These are phyloP conservation scores for Nephila pilipes DNA, from an alignment of 1,140 invertebrate species.

Conservation along the genomic window DNA sequence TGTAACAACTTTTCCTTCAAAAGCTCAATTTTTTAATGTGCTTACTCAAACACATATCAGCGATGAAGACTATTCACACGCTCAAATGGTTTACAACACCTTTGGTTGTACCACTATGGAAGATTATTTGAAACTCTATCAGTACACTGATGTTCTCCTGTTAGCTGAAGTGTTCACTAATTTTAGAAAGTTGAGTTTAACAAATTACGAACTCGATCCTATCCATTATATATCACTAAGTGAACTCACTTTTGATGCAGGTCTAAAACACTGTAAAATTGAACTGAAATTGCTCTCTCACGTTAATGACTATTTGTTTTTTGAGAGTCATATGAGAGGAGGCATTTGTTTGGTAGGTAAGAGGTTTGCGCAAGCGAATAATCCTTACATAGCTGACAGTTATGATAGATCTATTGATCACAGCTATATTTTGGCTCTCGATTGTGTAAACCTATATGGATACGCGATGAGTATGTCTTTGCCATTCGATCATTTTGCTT, in stretches of 20 bases:
- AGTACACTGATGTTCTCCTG: background rate
- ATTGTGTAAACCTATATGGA: slow-evolving; percentile 72
- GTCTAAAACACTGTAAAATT: slow-evolving; percentile 1
- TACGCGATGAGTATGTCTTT: slow-evolving; percentile 69
- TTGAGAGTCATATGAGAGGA: slow-evolving; percentile 35
- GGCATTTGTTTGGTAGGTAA: slow-evolving; percentile 56
- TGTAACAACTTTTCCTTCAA: background rate
- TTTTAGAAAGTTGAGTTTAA: background rate
- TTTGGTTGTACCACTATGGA: background rate
- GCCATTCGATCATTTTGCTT: slow-evolving; percentile 48
- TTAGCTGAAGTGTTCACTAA: background rate
- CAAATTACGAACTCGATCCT: slow-evolving; percentile 8
- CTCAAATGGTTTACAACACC: background rate
- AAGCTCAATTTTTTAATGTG: slow-evolving; percentile 1
- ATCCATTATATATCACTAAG: background rate
- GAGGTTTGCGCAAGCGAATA: background rate
- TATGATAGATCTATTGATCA: slow-evolving; percentile 40
- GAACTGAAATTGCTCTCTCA: background rate
- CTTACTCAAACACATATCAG: background rate
- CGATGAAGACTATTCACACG: slow-evolving; percentile 7
- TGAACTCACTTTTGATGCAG: slow-evolving; percentile 21
- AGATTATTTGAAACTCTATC: slow-evolving; percentile 37
- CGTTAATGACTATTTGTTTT: slow-evolving; percentile 40
- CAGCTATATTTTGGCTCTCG: no score
- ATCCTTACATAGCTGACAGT: background rate